A percentile compares a stretch with the other conserved stretches of the same genome.
phyloP scores from a whole-genome alignment of 2,113 vertebrate species.

The Xiphophorus couchianus region DNA sequence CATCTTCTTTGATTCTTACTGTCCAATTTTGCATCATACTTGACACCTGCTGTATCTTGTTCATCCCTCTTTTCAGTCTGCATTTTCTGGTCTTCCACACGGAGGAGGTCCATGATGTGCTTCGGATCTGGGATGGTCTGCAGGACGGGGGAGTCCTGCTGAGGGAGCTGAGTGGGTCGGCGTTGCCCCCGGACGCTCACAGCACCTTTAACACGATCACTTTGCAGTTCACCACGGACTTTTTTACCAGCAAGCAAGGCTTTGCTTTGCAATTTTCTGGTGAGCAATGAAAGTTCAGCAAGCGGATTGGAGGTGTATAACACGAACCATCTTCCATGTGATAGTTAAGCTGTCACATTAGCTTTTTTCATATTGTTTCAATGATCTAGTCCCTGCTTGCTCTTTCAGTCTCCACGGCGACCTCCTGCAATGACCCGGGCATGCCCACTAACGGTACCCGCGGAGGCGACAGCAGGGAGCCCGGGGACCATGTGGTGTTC shows the following conservation, averaged over 20 bases:
- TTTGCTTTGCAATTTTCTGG: constrained; percentile 96
- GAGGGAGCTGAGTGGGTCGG: constrained; percentile 88
- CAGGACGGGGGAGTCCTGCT: constrained; percentile 94
- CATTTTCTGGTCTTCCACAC: constrained; percentile 98
- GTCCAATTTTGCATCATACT: background rate
- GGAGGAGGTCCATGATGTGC: constrained; percentile 93
- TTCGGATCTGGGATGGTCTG: constrained; percentile 95
- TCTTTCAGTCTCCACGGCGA: constrained; percentile 91
- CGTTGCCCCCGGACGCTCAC: constrained; percentile 87
- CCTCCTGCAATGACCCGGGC: constrained; percentile 97
- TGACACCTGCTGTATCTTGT: background rate
- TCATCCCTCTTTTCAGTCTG: constrained; percentile 78
- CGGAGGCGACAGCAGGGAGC: constrained; percentile 90
- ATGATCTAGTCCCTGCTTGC: constrained; percentile 6
- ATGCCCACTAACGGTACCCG: constrained; percentile 94
- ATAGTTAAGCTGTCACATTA: too few relatives aligned
- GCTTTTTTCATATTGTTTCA: constrained; percentile 10
- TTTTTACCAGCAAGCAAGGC: constrained; percentile 99
- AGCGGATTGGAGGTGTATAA: background rate
- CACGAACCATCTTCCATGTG: background rate
- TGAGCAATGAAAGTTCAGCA: constrained; percentile 47
- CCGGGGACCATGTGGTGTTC: constrained; percentile 91
- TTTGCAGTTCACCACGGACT: constrained; percentile 97
- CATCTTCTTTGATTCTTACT: background rate
- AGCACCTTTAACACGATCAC: constrained; percentile 94